Percentiles rank a stretch among this genome's conserved stretches.
Evolutionary conservation across 2,888 invertebrate genomes (phyloP).

Genomic region (Lasioglossum vierecki): DNA sequence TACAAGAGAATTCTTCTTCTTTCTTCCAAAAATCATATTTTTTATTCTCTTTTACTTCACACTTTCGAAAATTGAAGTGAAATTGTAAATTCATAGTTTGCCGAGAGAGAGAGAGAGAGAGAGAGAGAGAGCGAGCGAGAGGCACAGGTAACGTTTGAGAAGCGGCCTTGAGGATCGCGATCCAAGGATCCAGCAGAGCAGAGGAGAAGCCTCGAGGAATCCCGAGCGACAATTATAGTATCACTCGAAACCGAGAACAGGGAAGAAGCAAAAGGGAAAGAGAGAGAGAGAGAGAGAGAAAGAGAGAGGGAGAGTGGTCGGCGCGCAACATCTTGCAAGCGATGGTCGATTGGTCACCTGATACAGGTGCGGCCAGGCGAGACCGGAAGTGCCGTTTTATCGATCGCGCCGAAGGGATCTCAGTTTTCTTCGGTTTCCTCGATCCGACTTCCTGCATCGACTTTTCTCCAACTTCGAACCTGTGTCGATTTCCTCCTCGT

Average conservation of each 20-base stretch:
- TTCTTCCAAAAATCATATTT: not conserved
- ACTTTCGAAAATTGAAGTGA: not conserved
- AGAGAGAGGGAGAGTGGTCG: slow-evolving; percentile 10
- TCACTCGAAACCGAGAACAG: not conserved
- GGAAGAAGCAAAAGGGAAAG: slow-evolving; percentile 2
- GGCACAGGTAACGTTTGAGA: not conserved
- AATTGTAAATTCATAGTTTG: not conserved
- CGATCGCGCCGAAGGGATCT: slow-evolving; percentile 55
- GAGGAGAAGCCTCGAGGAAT: slow-evolving; percentile 14
- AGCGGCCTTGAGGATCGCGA: slow-evolving; percentile 10
- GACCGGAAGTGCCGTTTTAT: slow-evolving; percentile 75
- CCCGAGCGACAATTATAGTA: slow-evolving; percentile 25
- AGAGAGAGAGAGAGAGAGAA: slow-evolving; percentile 29
- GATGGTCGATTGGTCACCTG: slow-evolving; percentile 75
- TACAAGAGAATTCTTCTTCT: not conserved
- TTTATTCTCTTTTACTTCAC: too few species aligned
- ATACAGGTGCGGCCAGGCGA: slow-evolving; percentile 70
- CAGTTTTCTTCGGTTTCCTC: slow-evolving; percentile 40
- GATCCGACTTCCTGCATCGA: slow-evolving; percentile 5
- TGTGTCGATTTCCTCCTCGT: not conserved
- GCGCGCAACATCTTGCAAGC: slow-evolving; percentile 75
- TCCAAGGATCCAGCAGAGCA: not conserved
- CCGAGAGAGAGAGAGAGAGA: not conserved
- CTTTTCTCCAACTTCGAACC: not conserved
- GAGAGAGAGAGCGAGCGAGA: not conserved